Conservation (phyloP, 2,888 invertebrate genomes). For the Tribolium freemani region DNA sequence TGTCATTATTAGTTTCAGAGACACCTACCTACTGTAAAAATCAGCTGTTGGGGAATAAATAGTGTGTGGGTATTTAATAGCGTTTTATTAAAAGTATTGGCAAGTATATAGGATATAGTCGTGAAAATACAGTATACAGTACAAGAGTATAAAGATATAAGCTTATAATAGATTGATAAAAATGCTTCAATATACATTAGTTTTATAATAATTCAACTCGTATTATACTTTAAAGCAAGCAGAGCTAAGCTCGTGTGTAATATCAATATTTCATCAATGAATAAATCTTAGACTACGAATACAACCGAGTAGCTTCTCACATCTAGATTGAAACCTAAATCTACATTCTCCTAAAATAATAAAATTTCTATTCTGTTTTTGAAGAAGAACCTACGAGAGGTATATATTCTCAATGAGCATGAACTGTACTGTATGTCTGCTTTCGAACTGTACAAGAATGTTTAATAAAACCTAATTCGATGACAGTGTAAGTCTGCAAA, state of each 20-base stretch:
- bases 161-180: slow-evolving; percentile 58
- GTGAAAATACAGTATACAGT: slow-evolving; percentile 67
- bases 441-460: slow-evolving; percentile 48
- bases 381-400: slow-evolving; percentile 40
- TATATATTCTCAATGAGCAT: slow-evolving; percentile 49
- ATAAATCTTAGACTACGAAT: slow-evolving; percentile 37
- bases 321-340: slow-evolving; percentile 47
- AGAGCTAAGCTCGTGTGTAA: slow-evolving; percentile 57
- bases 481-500: slow-evolving; percentile 54
- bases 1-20: no score
- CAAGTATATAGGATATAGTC: slow-evolving; percentile 65
- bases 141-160: slow-evolving; percentile 68
- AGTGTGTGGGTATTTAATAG: slow-evolving; percentile 47
- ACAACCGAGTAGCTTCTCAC: slow-evolving; percentile 39
- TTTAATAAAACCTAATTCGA: slow-evolving; percentile 45
- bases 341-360: slow-evolving; percentile 27
- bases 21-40: no score
- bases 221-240: slow-evolving; percentile 56
- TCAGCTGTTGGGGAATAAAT: not conserved
- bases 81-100: slow-evolving; percentile 67
- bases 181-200: slow-evolving; percentile 56
- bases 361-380: slow-evolving; percentile 34
- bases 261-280: slow-evolving; percentile 38
- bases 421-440: slow-evolving; percentile 56
- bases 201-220: slow-evolving; percentile 49